Conservation (phyloP, 2,888 invertebrate species). For the Thymelicus acteon region DNA sequence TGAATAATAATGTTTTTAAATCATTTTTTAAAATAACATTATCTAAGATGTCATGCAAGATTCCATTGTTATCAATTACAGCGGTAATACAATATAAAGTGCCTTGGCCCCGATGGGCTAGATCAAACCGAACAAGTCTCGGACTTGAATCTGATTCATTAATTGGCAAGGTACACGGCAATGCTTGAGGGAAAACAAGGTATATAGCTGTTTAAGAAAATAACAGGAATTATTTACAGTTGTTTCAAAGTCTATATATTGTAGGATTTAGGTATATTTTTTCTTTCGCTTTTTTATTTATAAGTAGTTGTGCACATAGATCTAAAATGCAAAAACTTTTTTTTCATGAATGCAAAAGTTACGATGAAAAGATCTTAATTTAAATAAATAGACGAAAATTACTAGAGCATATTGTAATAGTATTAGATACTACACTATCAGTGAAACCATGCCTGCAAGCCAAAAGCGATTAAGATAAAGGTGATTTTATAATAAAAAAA, state of each 20-base stretch:
- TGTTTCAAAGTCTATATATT: not conserved
- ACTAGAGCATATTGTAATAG: too few relatives aligned
- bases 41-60: conserved; percentile 17
- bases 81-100: conserved; percentile 11
- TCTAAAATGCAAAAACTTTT: too few relatives aligned
- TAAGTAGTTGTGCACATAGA: too few relatives aligned
- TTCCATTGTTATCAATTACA: conserved; percentile 22
- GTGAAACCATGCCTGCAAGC: too few relatives aligned
- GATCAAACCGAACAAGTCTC: conserved; percentile 25
- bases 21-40: conserved; percentile 6
- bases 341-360: too few relatives aligned
- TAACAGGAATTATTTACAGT: conserved; percentile 16
- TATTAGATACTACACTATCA: too few relatives aligned
- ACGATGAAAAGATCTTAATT: too few relatives aligned
- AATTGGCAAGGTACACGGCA: conserved; percentile 33
- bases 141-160: conserved; percentile 33
- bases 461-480: too few relatives aligned
- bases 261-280: too few relatives aligned
- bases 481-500: too few relatives aligned
- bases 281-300: too few relatives aligned
- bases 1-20: not conserved
- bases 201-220: conserved; percentile 23
- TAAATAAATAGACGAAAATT: too few relatives aligned
- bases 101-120: conserved; percentile 26
- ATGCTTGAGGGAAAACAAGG: conserved; percentile 22